Evolutionary conservation across 1,140 invertebrate genomes (phyloP).

Genomic region (Theocolax elegans): DNA sequence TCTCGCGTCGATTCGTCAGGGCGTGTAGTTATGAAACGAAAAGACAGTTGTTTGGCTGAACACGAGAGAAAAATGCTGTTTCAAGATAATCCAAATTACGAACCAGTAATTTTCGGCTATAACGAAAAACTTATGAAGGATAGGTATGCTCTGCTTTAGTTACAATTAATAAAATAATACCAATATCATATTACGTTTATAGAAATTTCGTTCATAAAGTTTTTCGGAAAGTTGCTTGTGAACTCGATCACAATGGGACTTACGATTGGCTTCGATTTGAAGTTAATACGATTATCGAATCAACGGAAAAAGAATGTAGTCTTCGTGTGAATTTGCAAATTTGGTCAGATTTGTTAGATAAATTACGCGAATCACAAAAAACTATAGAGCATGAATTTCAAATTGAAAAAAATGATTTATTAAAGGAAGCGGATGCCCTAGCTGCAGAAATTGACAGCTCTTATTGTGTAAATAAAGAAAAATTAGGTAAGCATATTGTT

Average conservation of each 20-base stretch:
- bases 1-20: background rate
- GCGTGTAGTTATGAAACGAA: background rate
- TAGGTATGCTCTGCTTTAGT: slow-evolving; percentile 40
- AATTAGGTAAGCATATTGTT: slow-evolving; percentile 17
- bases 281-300: slow-evolving; percentile 48
- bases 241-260: slow-evolving; percentile 23
- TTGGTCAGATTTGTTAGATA: slow-evolving; percentile 35
- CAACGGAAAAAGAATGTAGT: slow-evolving; percentile 42
- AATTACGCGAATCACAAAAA: background rate
- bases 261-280: slow-evolving; percentile 50
- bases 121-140: slow-evolving; percentile 52
- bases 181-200: too few species aligned
- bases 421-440: background rate
- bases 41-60: slow-evolving; percentile 48
- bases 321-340: slow-evolving; percentile 50
- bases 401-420: background rate
- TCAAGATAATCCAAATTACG: slow-evolving; percentile 43
- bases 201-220: slow-evolving; percentile 27
- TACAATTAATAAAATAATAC: too few species aligned
- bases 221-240: slow-evolving; percentile 18
- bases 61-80: slow-evolving; percentile 45
- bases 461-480: slow-evolving; percentile 26
- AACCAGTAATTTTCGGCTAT: slow-evolving; percentile 33
- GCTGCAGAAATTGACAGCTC: background rate
- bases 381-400: slow-evolving; percentile 7